A percentile compares a stretch with the other conserved stretches of the same genome.
phyloP scores from a whole-genome alignment of 2,797 vertebrate genomes.

The Epinephelus malabaricus region DNA sequence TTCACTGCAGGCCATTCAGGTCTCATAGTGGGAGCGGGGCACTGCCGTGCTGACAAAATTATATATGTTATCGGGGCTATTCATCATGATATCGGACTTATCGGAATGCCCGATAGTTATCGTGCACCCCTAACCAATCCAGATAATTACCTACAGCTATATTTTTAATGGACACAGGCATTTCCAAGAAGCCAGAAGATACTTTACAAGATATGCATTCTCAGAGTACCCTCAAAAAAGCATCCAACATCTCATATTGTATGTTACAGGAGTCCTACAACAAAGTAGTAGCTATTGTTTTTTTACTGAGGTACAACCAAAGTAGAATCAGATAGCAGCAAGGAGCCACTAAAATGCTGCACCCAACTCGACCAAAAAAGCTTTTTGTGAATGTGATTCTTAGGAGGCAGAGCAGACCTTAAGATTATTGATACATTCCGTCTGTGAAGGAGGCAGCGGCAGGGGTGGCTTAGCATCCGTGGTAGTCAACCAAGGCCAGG shows the following conservation, averaged over 20 bases:
- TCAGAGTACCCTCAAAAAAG: slow-evolving; percentile 20
- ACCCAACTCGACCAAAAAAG: neutral
- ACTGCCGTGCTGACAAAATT: too few species aligned
- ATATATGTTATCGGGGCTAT: too few species aligned
- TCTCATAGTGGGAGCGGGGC: too few species aligned
- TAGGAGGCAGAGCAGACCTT: neutral
- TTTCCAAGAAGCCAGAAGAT: slow-evolving; percentile 20
- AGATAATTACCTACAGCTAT: slow-evolving; percentile 36
- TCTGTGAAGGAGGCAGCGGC: slow-evolving; percentile 3
- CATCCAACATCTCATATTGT: slow-evolving; percentile 25
- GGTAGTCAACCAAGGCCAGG: neutral
- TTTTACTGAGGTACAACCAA: slow-evolving; percentile 7
- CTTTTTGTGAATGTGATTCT: neutral
- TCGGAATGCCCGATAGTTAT: too few species aligned
- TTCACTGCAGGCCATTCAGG: too few species aligned
- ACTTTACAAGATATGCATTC: slow-evolving; percentile 21
- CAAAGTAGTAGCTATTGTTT: neutral
- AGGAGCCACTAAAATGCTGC: neutral
- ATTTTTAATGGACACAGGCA: slow-evolving; percentile 39
- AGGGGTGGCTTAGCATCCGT: neutral
- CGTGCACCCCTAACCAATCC: neutral
- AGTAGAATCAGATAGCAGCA: neutral
- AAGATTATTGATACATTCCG: slow-evolving; percentile 15
- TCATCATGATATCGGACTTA: too few species aligned
- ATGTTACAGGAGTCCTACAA: neutral